Base-by-base conservation (phyloP, 2,888 invertebrate species). In the Phortica okadai region DNA sequence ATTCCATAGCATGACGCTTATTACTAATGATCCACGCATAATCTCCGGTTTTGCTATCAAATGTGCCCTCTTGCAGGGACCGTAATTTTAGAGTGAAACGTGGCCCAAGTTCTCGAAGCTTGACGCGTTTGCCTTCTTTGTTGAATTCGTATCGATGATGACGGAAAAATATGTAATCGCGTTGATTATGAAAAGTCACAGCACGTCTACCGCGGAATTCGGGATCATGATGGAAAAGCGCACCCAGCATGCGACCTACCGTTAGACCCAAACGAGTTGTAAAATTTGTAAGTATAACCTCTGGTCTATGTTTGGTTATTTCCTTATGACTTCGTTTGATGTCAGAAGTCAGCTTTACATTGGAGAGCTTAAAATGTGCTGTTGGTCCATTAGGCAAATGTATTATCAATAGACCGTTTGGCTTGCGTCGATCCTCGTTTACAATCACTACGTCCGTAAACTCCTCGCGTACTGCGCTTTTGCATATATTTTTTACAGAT, bases 141-240 rank as follows among this genome's bases (percentile, higher is more conserved):
- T 97, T 95, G 91, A 98, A 98, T 88, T 97, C 96, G 91, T 98
- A 98, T 95, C 98, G 94, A 92, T 99, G 99, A 92, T 99, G 99
- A 76, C 99, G 94, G 91, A 99, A 99, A 92, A 99, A 99, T 85
- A 99, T 97, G 90, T 97, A 99, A 92, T 99, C 99, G 78, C 99
- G 93, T 91, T 99, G 99, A 92, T 99, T 99, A 92, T 99, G 99
- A 91, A 99, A 99, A 45, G 99, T 99, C 79, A 98, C 97, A 0
- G 95, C 97, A 79, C 99, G 93, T 4, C 98, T 93, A 0, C 99
- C 99, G 81, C 94, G 94, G 92, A 98, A 99, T 91, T 99, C 95
- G 0, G 99, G 99, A 91, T 97, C 95, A 91, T 97, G 97, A 91
- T 99, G 98, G 91, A 99, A 99, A 59, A 99, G 91, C 0, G 98